Base-by-base conservation (phyloP, 2,797 vertebrate species). In the Xenopus petersii region DNA sequence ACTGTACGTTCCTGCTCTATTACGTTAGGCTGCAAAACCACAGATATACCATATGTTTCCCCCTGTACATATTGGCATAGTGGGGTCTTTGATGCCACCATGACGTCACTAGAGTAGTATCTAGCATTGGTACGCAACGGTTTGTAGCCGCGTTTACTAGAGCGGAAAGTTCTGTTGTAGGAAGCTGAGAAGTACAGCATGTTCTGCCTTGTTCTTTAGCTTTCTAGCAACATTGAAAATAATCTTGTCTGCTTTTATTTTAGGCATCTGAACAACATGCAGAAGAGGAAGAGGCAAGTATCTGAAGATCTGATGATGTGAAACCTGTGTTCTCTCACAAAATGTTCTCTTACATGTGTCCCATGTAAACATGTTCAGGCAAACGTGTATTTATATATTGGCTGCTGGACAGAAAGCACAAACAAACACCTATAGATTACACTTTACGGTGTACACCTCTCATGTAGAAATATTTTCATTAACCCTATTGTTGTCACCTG, bases 261-360 rank as follows among this genome's bases (percentile, higher is more conserved):
- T 82, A 94, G 93, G 86, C 87, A 47, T 81, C 89, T 1, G 93
- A 93, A 59, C 92, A 93, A 82, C 92, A 92, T 79, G 85, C 81
- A 76, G 47, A 86, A 48, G 91, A 93, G 64, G 92, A 92, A 86
- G 90, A 94, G 85, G 93, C 93, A 82, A 91, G 92, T 90, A 81
- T 70, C 42, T 49, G 66, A n/a, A 54, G 26, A 60, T 60, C 58
- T 60, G 17, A 51, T 51, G 49, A 10, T 4, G 11, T 12, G 15
- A 51, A 51, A 51, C 11, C 49, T 51, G 49, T 51, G 49, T 51
- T 46, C 74, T 42, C 2, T 42, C 36, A 42, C 36, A 42, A 6
- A 9, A 6, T 42, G 36, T 42, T 6, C 36, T 9, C 5, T 42
- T 0, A 6, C 36, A 9, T 7, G 6, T 42, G 36, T 42, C 36